These are phyloP conservation scores for Gymnoscopelus microlampas DNA, from an alignment of 2,797 vertebrate species.

Conservation along the genomic window DNA sequence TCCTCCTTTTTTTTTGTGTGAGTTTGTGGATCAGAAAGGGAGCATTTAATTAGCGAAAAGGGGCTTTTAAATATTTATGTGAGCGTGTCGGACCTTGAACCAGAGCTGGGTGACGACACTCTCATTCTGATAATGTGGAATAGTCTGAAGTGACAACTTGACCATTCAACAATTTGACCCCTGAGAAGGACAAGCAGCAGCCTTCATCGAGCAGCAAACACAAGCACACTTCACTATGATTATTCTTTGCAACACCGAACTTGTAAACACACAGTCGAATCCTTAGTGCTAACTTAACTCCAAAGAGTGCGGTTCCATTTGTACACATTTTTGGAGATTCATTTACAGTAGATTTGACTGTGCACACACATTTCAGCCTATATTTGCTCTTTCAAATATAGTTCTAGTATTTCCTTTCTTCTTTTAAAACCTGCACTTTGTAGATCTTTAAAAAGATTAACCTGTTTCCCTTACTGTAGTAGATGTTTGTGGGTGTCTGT, in stretches of 20 bases:
- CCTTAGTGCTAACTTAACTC: no score
- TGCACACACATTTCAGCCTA: no score
- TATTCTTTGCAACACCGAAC: background rate
- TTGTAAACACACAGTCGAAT: no score
- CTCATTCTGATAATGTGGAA: constrained; percentile 67
- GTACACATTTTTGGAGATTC: no score
- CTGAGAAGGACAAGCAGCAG: constrained; percentile 42
- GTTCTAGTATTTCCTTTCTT: constrained; percentile 40
- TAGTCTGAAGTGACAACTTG: constrained; percentile 55
- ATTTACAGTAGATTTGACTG: no score
- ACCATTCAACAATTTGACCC: constrained; percentile 50
- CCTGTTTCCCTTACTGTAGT: background rate
- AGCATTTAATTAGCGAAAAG: constrained; percentile 74
- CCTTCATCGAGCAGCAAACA: constrained; percentile 25
- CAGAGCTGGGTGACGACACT: constrained; percentile 63
- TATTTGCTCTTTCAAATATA: background rate
- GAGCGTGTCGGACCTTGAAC: constrained; percentile 70
- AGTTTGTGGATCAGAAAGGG: constrained; percentile 52
- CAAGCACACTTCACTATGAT: background rate
- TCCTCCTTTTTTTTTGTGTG: constrained; percentile 20
- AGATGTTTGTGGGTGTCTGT: background rate
- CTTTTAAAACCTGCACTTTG: background rate
- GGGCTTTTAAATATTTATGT: constrained; percentile 78
- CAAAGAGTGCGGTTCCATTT: no score
- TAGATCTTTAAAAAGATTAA: background rate